Conservation (phyloP, 2,888 invertebrate genomes). For the Lasioglossum zephyrum region DNA sequence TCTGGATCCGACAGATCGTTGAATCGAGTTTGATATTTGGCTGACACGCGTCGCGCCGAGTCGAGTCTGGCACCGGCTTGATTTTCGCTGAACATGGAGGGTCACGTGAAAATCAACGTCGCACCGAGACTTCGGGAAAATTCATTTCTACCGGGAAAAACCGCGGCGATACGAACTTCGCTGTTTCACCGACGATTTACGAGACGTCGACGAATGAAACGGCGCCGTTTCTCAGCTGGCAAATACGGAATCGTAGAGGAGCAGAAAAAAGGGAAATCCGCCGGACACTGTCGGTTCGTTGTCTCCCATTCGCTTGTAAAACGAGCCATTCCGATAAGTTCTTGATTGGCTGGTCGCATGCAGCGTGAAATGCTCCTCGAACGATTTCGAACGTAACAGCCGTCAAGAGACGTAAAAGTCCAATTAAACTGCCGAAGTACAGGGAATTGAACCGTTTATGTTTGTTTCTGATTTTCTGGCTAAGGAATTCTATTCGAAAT, state of each 20-base stretch:
- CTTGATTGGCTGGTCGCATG: background rate
- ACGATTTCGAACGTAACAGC: background rate
- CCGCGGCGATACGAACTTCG: background rate
- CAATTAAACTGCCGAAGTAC: background rate
- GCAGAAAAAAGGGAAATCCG: background rate
- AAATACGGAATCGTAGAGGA: background rate
- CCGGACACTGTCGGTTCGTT: background rate
- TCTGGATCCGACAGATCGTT: background rate
- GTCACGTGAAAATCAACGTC: constrained; percentile 13
- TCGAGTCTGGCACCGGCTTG: background rate
- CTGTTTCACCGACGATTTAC: background rate
- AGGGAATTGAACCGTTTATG: background rate
- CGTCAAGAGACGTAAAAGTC: background rate
- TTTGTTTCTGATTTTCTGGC: background rate
- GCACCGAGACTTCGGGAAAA: background rate
- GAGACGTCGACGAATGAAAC: constrained; percentile 1
- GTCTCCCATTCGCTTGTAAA: background rate
- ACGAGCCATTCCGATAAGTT: background rate
- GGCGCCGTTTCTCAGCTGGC: background rate
- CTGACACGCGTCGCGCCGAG: constrained; percentile 9
- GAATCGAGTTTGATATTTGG: background rate
- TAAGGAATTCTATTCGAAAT: background rate
- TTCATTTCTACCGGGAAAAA: constrained; percentile 13
- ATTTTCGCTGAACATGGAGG: background rate
- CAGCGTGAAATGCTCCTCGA: background rate